Conservation (phyloP, 2,797 vertebrate species). For the Delichon dasypus region DNA sequence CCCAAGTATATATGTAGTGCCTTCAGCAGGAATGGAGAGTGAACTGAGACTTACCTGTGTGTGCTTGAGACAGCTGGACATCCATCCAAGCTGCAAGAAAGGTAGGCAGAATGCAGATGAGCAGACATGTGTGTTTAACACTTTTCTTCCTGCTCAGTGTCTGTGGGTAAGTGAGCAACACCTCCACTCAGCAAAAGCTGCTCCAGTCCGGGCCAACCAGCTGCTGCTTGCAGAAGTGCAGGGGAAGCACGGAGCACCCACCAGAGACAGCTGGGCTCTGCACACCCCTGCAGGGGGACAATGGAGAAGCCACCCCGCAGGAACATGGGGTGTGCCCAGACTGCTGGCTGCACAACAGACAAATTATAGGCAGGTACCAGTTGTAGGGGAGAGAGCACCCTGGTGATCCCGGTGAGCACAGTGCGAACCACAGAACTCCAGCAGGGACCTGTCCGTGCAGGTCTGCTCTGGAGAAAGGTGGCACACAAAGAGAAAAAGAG, state of each 20-base stretch:
- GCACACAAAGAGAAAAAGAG: neutral
- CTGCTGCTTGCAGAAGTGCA: neutral
- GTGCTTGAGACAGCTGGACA: neutral
- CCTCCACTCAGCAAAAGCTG: neutral
- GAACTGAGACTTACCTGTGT: neutral
- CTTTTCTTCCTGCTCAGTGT: neutral
- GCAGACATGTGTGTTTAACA: neutral
- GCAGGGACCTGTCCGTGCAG: neutral
- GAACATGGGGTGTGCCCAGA: neutral
- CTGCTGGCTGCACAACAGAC: neutral
- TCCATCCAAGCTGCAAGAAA: neutral
- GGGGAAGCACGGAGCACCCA: neutral
- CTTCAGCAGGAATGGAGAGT: neutral
- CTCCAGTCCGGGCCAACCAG: neutral
- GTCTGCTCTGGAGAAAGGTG: neutral
- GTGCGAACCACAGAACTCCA: neutral
- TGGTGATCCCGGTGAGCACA: neutral
- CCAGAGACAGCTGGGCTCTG: neutral
- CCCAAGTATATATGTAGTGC: neutral
- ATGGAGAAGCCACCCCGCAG: neutral
- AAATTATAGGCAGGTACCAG: too few species aligned
- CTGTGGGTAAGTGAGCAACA: neutral
- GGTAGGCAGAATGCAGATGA: neutral
- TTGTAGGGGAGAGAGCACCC: neutral
- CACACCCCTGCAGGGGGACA: accelerated